Evolutionary conservation across 2,797 vertebrate genomes (phyloP), one percentile per base, ranked within the genome.

Genomic region (Atherinosoma microstoma): DNA sequence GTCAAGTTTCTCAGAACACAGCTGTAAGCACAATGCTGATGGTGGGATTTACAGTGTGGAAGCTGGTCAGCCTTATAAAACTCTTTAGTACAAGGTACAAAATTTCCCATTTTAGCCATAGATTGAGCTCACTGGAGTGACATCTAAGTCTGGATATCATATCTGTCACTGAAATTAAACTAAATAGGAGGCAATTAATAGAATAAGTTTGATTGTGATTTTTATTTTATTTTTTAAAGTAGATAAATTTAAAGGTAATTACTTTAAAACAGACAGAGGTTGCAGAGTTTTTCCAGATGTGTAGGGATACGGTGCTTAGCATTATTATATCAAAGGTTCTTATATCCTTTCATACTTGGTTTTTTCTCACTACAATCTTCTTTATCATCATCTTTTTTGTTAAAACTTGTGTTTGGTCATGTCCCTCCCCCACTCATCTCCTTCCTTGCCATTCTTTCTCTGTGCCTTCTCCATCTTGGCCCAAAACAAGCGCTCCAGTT

Each of bases 401-500:
- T 32, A 32, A 35, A 2, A 49, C 70, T 61, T 78, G 61, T 32
- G 34, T 42, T 81, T 62, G 8, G n/a, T 34, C 22, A 20, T 5
- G 9, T 20, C 18, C 12, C 36, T n/a, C 38, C 63, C 60, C 27
- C 70, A 16, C 47, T 36, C 4, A 20, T 64, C 59, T 53, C 58
- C 56, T 10, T 16, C n/a, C 22, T n/a, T 27, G 24, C 42, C 42
- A 32, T 38, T 45, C 58, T 58, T 27, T 61, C 22, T n/a, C 20
- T 30, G 1, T 5, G 10, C 22, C 70, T 56, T 83, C n/a, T 54
- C n/a, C 18, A 38, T 62, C 47, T 53, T 24, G 16, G 34, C 27
- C 59, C 56, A 62, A 68, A 80, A 84, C 83, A 86, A 76, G 67
- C 69, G 12, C 58, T 70, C 75, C 64, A 67, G 75, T 80, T 75